Evolutionary conservation across 2,888 invertebrate species (phyloP), one percentile per base, ranked within the genome.

Genomic region (Podabrus alpinus): DNA sequence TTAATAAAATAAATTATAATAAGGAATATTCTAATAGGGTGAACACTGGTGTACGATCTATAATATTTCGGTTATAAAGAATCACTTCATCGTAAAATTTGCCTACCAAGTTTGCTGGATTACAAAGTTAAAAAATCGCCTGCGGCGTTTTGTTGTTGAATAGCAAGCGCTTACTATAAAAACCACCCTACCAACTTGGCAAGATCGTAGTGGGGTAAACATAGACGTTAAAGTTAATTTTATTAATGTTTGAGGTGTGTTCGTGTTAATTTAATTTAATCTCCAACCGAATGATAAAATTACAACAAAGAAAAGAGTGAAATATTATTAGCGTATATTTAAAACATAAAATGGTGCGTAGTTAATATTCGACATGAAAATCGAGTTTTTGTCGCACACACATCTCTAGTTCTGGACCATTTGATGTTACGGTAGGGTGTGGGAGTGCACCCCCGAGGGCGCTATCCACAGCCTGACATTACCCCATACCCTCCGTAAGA

Each of bases 391-490:
- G 68, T 25, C 62, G 59, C 17, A 71, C 68, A 71, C 73, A 68
- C 76, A 76, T 76, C 79, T 80, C 80, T 79, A 80, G 75, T 78
- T 79, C 75, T 79, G 80, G 80, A 75, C 80, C 80, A 79, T 80
- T 80, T 79, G 79, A 79, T 78, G 80, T 80, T 80, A 79, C 74
- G 77, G 75, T 75, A 77, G 76, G 75, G 74, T 77, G 80, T 79
- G 76, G 80, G 79, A 78, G 79, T 79, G 79, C 77, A 75, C 77
- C 78, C 78, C 75, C 75, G 76, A 74, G 77, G 80, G 75, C 79
- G 76, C 77, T 77, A 77, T 77, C 77, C 81, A 80, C 80, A 74
- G 79, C 79, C 79, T 80, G 81, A 80, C 81, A 81, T 80, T 81
- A 79, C 80, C 80, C 78, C 79, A 78, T 74, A 72, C 78, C 75